These are phyloP conservation scores for Echinometra lucunter DNA, from an alignment of 53 echinoderm and acorn worm species.

Conservation along the genomic window DNA sequence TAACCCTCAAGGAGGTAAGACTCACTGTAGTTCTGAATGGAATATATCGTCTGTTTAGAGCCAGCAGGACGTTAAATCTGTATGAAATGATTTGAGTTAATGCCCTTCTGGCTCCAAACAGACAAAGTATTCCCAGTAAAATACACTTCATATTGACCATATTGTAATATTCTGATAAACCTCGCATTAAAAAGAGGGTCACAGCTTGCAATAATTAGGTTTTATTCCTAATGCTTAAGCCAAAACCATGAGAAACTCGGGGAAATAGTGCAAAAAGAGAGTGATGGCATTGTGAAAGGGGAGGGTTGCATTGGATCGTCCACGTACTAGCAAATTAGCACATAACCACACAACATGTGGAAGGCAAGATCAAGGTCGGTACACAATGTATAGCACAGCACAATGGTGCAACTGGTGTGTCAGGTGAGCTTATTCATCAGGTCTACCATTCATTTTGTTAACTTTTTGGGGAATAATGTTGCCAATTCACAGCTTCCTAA, in stretches of 20 bases:
- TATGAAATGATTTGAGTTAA: too few relatives aligned
- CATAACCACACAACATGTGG: constrained; percentile 9
- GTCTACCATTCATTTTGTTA: neutral
- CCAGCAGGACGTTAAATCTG: too few relatives aligned
- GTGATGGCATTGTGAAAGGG: neutral
- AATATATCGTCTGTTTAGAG: too few relatives aligned
- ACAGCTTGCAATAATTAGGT: neutral
- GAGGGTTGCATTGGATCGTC: neutral
- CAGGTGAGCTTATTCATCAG: neutral
- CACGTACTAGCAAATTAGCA: constrained; percentile 9
- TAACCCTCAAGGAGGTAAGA: constrained; percentile 82
- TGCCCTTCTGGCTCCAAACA: too few relatives aligned
- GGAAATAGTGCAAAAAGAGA: neutral
- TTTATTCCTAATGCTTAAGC: neutral
- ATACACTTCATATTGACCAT: too few relatives aligned
- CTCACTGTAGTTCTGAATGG: neutral
- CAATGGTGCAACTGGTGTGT: neutral
- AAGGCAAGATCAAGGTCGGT: neutral
- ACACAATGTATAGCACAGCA: neutral
- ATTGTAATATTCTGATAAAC: too few relatives aligned
- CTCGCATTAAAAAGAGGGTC: neutral
- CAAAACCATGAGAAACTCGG: neutral
- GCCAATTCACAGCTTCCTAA: constrained; percentile 8
- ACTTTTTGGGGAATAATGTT: neutral
- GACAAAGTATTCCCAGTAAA: too few relatives aligned